Percentiles rank a stretch among this genome's conserved stretches.
These are phyloP conservation scores for Diorhabda carinulata DNA, from an alignment of 1,140 invertebrate species.

Conservation along the genomic window DNA sequence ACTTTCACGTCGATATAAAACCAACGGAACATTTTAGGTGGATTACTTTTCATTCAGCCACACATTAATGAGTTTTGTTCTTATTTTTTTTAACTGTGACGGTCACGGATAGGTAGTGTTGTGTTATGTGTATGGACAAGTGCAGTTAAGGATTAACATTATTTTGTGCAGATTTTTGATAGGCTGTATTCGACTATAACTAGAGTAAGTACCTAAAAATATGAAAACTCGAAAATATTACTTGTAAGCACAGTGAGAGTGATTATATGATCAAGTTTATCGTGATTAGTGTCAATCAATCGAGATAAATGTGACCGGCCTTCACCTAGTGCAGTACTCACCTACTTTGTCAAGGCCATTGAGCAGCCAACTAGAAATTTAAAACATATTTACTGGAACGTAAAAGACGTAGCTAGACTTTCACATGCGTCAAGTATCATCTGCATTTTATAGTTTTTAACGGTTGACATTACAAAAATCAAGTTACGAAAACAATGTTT, in stretches of 20 bases:
- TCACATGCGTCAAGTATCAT: not conserved
- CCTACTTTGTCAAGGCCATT: not conserved
- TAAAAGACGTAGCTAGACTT: not conserved
- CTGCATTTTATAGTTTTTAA: no score
- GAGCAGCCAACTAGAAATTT: not conserved
- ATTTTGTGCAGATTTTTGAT: constrained; percentile 18
- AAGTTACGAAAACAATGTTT: no score
- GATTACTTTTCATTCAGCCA: constrained; percentile 40
- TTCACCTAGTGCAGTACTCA: constrained; percentile 5
- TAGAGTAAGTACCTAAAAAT: constrained; percentile 10
- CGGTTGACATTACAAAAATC: no score
- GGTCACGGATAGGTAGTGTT: constrained; percentile 21
- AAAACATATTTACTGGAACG: not conserved
- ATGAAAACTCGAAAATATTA: not conserved
- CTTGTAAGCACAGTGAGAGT: not conserved
- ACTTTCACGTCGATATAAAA: constrained; percentile 48
- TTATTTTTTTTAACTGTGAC: constrained; percentile 23
- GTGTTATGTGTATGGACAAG: constrained; percentile 26
- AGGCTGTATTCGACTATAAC: constrained; percentile 18
- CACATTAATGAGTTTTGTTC: constrained; percentile 26
- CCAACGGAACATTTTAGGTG: constrained; percentile 44
- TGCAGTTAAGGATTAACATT: constrained; percentile 21
- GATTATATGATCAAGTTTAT: not conserved
- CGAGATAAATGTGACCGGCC: constrained; percentile 4
- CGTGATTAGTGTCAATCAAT: not conserved